A percentile compares a stretch with the other conserved stretches of the same genome.
Conservation (phyloP, 2,888 invertebrate species). For the Griposia aprilina region DNA sequence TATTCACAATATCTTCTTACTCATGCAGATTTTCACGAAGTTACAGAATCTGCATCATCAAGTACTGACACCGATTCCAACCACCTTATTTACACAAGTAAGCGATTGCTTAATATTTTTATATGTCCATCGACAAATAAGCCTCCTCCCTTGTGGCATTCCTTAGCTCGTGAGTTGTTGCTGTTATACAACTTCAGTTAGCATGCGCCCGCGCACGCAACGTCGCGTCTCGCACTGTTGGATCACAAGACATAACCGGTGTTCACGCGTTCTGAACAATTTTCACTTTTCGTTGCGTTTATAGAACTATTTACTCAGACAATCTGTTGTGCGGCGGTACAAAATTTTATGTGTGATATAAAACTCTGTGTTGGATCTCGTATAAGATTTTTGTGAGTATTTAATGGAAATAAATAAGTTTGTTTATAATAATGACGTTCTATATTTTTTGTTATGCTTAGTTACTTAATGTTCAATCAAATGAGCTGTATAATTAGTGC, state of each 20-base stretch:
- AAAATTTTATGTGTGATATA: conserved; percentile 43
- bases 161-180: conserved; percentile 63
- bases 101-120: conserved; percentile 54
- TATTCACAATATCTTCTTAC: conserved; percentile 13
- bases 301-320: conserved; percentile 48
- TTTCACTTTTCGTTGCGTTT: conserved; percentile 72
- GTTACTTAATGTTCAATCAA: not conserved
- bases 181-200: conserved; percentile 78
- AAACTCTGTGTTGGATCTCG: conserved; percentile 25
- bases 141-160: conserved; percentile 69
- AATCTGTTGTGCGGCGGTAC: conserved; percentile 39
- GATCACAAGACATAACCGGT: conserved; percentile 58
- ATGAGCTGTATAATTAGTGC: not conserved
- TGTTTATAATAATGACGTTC: not conserved
- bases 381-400: conserved; percentile 50
- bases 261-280: conserved; percentile 66
- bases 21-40: conserved; percentile 34
- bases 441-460: conserved; percentile 2
- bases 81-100: conserved; percentile 43
- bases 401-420: not conserved
- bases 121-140: conserved; percentile 55
- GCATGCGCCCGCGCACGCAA: conserved; percentile 72
- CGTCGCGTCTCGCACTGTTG: conserved; percentile 70
- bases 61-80: conserved; percentile 47
- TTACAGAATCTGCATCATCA: conserved; percentile 35